These are phyloP conservation scores for Stenopsyche tienmushanensis DNA, from an alignment of 1,140 invertebrate genomes.

Conservation along the genomic window DNA sequence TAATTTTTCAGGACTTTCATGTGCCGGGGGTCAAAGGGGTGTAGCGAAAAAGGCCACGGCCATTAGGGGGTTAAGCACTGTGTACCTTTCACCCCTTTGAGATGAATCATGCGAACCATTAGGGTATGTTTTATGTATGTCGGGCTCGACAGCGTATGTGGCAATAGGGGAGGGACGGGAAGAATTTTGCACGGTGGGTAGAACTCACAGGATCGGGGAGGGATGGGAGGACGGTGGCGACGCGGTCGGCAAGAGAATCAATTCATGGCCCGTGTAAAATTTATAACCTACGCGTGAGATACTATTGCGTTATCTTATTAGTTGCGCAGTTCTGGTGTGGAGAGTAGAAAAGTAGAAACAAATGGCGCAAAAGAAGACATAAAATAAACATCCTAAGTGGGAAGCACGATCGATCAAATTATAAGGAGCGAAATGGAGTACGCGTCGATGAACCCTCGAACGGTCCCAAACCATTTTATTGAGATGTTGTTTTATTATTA, in stretches of 20 bases:
- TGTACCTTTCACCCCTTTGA: conserved; percentile 21
- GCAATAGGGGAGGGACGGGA: background rate
- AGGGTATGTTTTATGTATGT: conserved; percentile 27
- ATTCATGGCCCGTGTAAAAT: conserved; percentile 23
- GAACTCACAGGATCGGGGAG: background rate
- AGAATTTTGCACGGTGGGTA: background rate
- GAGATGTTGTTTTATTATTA: too few species aligned
- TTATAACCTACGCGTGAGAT: conserved; percentile 16
- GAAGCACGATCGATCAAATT: background rate
- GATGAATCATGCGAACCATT: conserved; percentile 29
- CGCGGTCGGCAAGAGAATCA: conserved; percentile 16
- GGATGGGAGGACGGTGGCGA: background rate
- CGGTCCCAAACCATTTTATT: too few species aligned
- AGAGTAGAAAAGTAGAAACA: background rate
- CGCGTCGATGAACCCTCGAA: too few species aligned
- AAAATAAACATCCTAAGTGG: conserved; percentile 3
- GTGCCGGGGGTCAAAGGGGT: conserved; percentile 13
- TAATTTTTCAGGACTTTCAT: background rate
- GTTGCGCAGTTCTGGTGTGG: background rate
- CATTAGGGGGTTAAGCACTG: conserved; percentile 14
- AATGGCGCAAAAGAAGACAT: background rate
- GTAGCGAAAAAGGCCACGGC: background rate
- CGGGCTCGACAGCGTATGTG: background rate
- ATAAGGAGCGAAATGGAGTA: too few species aligned
- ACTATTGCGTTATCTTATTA: conserved; percentile 17